These are phyloP conservation scores for Pitangus sulphuratus DNA, from an alignment of 2,797 vertebrate species.

Conservation along the genomic window DNA sequence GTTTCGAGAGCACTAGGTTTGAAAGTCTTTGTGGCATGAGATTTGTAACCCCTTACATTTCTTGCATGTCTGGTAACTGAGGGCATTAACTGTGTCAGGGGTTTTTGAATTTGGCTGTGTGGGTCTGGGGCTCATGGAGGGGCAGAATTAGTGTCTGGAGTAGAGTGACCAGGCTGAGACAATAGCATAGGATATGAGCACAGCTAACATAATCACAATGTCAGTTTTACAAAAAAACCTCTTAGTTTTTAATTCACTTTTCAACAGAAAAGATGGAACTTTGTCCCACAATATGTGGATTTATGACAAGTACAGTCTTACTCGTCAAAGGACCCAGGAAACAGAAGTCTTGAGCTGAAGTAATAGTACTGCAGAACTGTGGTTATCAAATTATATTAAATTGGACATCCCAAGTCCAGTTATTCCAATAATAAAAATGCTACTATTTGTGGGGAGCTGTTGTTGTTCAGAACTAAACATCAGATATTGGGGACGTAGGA, in stretches of 20 bases:
- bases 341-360: not conserved
- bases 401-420: not conserved
- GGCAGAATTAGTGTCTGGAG: not conserved
- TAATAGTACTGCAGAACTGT: not conserved
- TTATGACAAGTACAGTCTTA: not conserved
- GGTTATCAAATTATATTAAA: too few relatives aligned
- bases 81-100: not conserved
- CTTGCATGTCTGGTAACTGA: not conserved
- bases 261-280: not conserved
- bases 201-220: not conserved
- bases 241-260: not conserved
- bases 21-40: not conserved
- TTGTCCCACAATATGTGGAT: not conserved
- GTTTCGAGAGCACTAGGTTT: not conserved
- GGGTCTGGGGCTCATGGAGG: not conserved
- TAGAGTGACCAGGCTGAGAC: not conserved
- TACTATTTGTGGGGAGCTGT: not conserved
- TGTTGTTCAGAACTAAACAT: not conserved
- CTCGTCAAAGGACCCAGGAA: not conserved
- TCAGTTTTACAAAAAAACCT: not conserved
- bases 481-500: rapidly evolving
- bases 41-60: not conserved
- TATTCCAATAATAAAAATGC: not conserved
- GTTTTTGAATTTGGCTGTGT: not conserved
- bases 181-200: not conserved